phyloP scores from a whole-genome alignment of 37 sponge, comb jelly and placozoan genomes.

The Halichondria panicea region DNA sequence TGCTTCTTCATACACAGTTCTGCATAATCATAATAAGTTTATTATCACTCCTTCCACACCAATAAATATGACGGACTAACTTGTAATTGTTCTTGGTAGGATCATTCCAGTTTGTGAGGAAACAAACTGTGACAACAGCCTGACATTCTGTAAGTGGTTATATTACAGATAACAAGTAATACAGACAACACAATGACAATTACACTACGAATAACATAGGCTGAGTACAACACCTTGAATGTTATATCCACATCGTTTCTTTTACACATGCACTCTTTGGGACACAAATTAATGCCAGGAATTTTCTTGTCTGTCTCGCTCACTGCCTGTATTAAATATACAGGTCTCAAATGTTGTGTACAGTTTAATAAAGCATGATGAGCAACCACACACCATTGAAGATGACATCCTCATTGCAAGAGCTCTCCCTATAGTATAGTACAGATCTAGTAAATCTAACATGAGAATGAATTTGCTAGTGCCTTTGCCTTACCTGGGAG shows the following conservation, averaged over 20 bases:
- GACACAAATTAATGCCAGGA: conserved; percentile 72
- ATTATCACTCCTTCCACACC: too few relatives aligned
- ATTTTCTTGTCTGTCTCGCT: conserved; percentile 1
- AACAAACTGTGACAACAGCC: conserved; percentile 77
- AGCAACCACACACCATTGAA: too few relatives aligned
- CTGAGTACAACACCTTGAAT: conserved; percentile 53
- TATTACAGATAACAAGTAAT: neutral
- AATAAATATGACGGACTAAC: conserved; percentile 33
- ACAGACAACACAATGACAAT: neutral
- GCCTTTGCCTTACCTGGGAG: too few relatives aligned
- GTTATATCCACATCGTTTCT: conserved; percentile 40
- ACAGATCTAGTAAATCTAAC: too few relatives aligned
- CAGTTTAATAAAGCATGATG: too few relatives aligned
- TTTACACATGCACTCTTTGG: conserved; percentile 70
- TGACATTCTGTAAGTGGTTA: conserved; percentile 43
- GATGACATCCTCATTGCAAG: too few relatives aligned
- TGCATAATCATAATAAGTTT: conserved; percentile 10
- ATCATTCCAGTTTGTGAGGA: conserved; percentile 80
- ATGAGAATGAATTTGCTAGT: too few relatives aligned
- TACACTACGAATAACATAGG: neutral
- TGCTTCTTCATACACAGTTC: conserved; percentile 70
- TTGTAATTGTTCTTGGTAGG: conserved; percentile 68
- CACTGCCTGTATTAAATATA: neutral
- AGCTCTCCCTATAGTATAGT: too few relatives aligned
- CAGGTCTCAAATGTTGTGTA: too few relatives aligned